A percentile compares a stretch with the other conserved stretches of the same genome.
Conservation (phyloP, 2,797 vertebrate species). For the Tympanoctomys barrerae region DNA sequence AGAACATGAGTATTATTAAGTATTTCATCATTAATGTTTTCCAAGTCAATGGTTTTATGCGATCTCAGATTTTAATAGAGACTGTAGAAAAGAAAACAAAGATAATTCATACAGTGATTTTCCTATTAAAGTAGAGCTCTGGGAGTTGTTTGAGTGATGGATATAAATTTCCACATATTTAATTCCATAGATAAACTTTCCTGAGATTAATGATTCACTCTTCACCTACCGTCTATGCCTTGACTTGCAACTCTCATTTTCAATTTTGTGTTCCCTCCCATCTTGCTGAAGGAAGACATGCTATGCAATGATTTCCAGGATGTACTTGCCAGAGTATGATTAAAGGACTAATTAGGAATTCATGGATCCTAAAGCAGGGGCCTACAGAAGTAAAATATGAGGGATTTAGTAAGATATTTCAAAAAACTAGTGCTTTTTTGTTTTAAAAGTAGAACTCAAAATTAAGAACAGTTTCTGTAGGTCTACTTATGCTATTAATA, state of each 20-base stretch:
- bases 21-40: neutral
- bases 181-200: neutral
- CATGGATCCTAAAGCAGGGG: neutral
- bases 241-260: neutral
- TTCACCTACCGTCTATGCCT: neutral
- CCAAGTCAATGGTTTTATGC: neutral
- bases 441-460: slow-evolving; percentile 1
- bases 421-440: neutral
- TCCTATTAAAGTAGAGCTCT: neutral
- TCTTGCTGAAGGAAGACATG: neutral
- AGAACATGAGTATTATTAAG: neutral
- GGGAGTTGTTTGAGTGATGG: neutral
- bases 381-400: neutral
- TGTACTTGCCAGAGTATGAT: neutral
- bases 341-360: neutral
- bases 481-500: neutral
- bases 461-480: neutral
- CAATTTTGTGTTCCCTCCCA: neutral
- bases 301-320: neutral
- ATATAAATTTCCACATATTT: neutral
- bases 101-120: neutral
- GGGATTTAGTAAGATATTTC: neutral
- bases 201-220: neutral
- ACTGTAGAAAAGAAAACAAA: neutral
- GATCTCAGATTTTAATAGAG: neutral